These are phyloP conservation scores for Aphyosemion australe DNA, from an alignment of 2,113 vertebrate genomes.

Conservation along the genomic window DNA sequence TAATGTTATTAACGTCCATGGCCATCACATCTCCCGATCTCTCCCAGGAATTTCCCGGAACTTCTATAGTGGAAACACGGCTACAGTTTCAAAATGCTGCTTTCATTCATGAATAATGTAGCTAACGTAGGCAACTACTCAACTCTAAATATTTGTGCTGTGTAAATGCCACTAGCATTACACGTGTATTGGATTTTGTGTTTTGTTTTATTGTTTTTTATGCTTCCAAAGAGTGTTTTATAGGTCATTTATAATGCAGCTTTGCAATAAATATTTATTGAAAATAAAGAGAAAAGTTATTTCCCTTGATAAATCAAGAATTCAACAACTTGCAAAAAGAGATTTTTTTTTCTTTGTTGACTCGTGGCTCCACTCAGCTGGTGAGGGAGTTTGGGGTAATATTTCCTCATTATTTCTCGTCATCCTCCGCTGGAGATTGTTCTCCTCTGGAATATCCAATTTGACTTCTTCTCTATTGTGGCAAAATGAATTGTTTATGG, in stretches of 20 bases:
- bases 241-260: slow-evolving; percentile 60
- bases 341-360: slow-evolving; percentile 67
- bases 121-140: slow-evolving; percentile 37
- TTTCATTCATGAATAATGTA: slow-evolving; percentile 50
- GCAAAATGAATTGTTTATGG: slow-evolving; percentile 77
- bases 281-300: slow-evolving; percentile 63
- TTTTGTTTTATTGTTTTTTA: slow-evolving; percentile 59
- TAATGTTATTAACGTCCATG: too few species aligned
- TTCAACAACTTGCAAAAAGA: slow-evolving; percentile 53
- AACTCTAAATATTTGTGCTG: slow-evolving; percentile 50
- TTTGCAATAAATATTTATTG: slow-evolving; percentile 69
- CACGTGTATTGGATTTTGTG: slow-evolving; percentile 50
- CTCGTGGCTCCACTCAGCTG: slow-evolving; percentile 55
- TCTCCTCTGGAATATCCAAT: slow-evolving; percentile 76
- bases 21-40: too few species aligned
- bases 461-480: slow-evolving; percentile 70
- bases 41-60: too few species aligned
- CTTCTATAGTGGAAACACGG: too few species aligned
- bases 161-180: slow-evolving; percentile 55
- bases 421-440: slow-evolving; percentile 71
- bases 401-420: slow-evolving; percentile 80
- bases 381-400: slow-evolving; percentile 74
- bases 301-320: slow-evolving; percentile 70
- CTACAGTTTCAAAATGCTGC: slow-evolving; percentile 33
- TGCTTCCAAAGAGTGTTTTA: slow-evolving; percentile 63